phyloP scores from a whole-genome alignment of 2,797 vertebrate species.

The Paedocypris micromegethes region DNA sequence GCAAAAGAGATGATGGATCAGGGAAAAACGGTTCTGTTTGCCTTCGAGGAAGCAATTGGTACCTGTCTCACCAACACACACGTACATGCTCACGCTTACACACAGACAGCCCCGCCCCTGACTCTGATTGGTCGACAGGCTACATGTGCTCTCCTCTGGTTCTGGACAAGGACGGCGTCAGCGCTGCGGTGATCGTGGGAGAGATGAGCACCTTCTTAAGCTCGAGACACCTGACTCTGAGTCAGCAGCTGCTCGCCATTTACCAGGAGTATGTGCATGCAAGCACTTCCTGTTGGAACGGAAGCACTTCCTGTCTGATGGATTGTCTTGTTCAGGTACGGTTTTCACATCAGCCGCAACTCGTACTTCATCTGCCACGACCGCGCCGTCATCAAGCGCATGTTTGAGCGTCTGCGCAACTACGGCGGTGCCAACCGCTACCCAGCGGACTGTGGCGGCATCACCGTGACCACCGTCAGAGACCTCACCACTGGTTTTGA shows the following conservation, averaged over 20 bases:
- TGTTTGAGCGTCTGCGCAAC: conserved; percentile 88
- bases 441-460: conserved; percentile 80
- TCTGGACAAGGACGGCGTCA: conserved; percentile 95
- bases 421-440: conserved; percentile 75
- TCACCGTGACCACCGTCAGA: conserved; percentile 77
- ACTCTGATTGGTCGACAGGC: conserved; percentile 59
- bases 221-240: conserved; percentile 74
- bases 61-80: conserved; percentile 29
- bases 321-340: conserved; percentile 71
- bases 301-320: no score
- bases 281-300: no score
- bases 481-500: conserved; percentile 94
- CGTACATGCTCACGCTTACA: background rate
- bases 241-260: conserved; percentile 82
- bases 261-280: conserved; percentile 83
- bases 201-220: conserved; percentile 85
- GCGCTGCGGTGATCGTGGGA: conserved; percentile 86
- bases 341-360: conserved; percentile 90
- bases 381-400: conserved; percentile 74
- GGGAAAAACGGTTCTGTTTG: conserved; percentile 88
- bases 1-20: conserved; percentile 84
- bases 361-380: conserved; percentile 97
- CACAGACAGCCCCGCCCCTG: background rate
- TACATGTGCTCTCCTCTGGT: conserved; percentile 96
- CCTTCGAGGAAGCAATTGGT: conserved; percentile 99